Evolutionary conservation across 1,140 invertebrate species (phyloP).

Genomic region (Adelges cooleyi): DNA sequence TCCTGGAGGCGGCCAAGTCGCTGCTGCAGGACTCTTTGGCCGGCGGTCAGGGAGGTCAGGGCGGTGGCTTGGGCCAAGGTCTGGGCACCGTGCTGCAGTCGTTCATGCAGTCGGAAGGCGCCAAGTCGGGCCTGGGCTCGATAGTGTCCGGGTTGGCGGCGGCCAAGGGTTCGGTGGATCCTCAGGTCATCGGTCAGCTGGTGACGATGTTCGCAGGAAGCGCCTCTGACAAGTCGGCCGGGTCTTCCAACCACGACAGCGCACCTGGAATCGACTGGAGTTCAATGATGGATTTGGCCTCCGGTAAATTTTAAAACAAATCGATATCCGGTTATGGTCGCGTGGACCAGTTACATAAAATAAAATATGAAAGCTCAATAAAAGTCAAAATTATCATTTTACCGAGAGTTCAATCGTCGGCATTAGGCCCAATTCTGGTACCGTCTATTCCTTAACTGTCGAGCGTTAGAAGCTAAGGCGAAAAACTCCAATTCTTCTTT

Average conservation of each 20-base stretch:
- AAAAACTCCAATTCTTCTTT: too few species aligned
- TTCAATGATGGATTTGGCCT: constrained; percentile 49
- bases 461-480: too few species aligned
- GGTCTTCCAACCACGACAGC: constrained; percentile 25
- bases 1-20: constrained; percentile 34
- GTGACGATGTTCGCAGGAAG: constrained; percentile 42
- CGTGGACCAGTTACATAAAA: too few species aligned
- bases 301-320: constrained; percentile 42
- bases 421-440: too few species aligned
- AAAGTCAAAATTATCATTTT: too few species aligned
- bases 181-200: constrained; percentile 43
- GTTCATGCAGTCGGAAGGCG: constrained; percentile 38
- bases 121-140: constrained; percentile 35
- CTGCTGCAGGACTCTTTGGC: constrained; percentile 33
- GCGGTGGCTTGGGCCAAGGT: constrained; percentile 29
- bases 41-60: constrained; percentile 24
- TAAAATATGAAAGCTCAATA: too few species aligned
- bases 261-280: constrained; percentile 42
- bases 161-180: constrained; percentile 40
- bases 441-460: too few species aligned
- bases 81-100: constrained; percentile 30
- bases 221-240: constrained; percentile 31
- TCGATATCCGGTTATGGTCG: too few species aligned
- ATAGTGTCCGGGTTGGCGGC: constrained; percentile 30
- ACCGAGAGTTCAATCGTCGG: too few species aligned